These are phyloP conservation scores for Diarsia rubi DNA, from an alignment of 2,888 invertebrate species.

Conservation along the genomic window DNA sequence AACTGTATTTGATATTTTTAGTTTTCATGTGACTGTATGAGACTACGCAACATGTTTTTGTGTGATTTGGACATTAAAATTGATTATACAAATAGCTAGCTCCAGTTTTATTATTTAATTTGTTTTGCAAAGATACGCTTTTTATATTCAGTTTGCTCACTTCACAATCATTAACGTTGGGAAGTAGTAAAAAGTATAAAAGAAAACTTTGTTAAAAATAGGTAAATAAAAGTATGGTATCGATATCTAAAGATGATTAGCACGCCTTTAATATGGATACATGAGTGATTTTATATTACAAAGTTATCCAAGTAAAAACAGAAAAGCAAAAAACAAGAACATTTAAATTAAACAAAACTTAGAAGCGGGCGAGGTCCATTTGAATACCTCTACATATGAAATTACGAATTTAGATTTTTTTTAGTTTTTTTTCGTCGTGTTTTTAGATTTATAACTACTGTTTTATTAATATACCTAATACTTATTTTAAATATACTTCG, in stretches of 20 bases:
- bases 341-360: too few species aligned
- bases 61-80: conserved; percentile 46
- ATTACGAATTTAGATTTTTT: too few species aligned
- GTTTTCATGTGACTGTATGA: conserved; percentile 22
- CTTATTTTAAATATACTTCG: too few species aligned
- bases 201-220: neutral
- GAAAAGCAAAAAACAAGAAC: too few species aligned
- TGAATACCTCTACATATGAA: too few species aligned
- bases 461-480: too few species aligned
- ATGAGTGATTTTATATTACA: neutral
- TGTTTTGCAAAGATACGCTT: neutral
- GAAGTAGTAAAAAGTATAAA: neutral
- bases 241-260: too few species aligned
- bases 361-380: too few species aligned
- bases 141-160: neutral
- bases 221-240: neutral
- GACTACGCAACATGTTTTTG: conserved; percentile 38
- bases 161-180: neutral
- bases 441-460: too few species aligned
- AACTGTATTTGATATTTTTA: conserved; percentile 32
- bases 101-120: too few species aligned
- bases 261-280: too few species aligned
- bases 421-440: too few species aligned
- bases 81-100: conserved; percentile 3
- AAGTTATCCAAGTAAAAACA: neutral